Conservation (phyloP, 1,140 invertebrate species). For the Melipona quadrifasciata region DNA sequence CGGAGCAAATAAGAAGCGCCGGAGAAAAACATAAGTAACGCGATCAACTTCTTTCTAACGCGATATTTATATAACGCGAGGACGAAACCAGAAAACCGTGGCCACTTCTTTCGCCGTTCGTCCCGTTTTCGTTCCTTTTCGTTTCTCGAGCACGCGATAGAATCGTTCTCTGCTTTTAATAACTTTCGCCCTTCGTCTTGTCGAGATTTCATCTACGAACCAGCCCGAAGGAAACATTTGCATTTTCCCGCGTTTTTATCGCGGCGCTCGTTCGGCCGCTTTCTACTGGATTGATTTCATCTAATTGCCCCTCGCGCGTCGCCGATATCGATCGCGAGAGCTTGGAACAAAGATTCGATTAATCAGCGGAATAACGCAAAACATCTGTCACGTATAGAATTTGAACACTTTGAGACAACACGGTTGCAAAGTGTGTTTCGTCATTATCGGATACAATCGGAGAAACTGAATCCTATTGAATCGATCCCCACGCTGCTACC, state of each 20-base stretch:
- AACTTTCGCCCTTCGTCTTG: too few species aligned
- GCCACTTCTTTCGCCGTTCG: neutral
- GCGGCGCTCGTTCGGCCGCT: neutral
- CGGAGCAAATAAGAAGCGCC: conserved; percentile 21
- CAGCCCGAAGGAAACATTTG: neutral
- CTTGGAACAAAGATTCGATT: neutral
- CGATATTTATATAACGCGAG: conserved; percentile 19
- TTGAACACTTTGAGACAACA: too few species aligned
- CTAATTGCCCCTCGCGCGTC: neutral
- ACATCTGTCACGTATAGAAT: too few species aligned
- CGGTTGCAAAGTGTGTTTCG: too few species aligned
- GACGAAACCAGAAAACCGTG: neutral
- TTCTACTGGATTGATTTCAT: neutral
- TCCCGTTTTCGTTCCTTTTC: neutral
- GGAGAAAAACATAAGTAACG: conserved; percentile 31
- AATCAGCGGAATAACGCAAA: neutral
- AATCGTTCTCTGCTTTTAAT: neutral
- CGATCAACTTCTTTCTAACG: conserved; percentile 25
- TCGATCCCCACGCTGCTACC: too few species aligned
- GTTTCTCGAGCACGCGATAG: neutral
- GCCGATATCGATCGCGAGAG: neutral
- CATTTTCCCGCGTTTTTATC: too few species aligned
- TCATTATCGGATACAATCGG: too few species aligned
- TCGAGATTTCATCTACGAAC: neutral
- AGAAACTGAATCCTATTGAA: too few species aligned